Percentiles rank a stretch among this genome's conserved stretches.
These are phyloP conservation scores for Archaeoteleia sp. DNA, from an alignment of 2,888 invertebrate genomes.

Conservation along the genomic window DNA sequence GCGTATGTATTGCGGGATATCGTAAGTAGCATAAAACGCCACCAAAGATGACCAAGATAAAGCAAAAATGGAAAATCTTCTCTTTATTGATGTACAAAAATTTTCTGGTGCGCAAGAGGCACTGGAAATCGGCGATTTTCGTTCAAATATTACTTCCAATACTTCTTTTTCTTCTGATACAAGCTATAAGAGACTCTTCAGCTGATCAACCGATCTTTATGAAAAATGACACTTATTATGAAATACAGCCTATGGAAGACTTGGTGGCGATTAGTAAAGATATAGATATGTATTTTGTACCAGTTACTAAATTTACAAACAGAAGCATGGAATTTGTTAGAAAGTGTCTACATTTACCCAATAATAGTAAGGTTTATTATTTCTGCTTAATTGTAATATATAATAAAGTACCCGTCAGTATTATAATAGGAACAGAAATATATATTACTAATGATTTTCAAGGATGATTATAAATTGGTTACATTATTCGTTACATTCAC, in stretches of 20 bases:
- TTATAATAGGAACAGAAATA: too few species aligned
- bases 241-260: conserved; percentile 37
- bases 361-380: conserved; percentile 54
- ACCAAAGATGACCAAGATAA: conserved; percentile 32
- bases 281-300: conserved; percentile 62
- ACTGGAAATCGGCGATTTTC: conserved; percentile 66
- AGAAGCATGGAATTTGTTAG: conserved; percentile 59
- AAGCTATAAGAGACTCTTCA: conserved; percentile 61
- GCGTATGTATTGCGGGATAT: conserved; percentile 28
- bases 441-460: too few species aligned
- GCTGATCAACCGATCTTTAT: conserved; percentile 55
- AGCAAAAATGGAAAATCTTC: conserved; percentile 58
- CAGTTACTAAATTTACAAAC: conserved; percentile 54
- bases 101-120: conserved; percentile 65
- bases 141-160: conserved; percentile 65
- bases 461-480: too few species aligned
- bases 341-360: conserved; percentile 58
- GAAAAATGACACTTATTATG: conserved; percentile 58
- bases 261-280: conserved; percentile 22
- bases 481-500: too few species aligned
- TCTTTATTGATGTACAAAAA: conserved; percentile 68
- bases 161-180: conserved; percentile 62
- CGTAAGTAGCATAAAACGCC: conserved; percentile 2
- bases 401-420: too few species aligned
- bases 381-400: too few species aligned